Evolutionary conservation across 2,797 vertebrate genomes (phyloP), one percentile per base, ranked within the genome.

Genomic region (Anolis apletophallus): DNA sequence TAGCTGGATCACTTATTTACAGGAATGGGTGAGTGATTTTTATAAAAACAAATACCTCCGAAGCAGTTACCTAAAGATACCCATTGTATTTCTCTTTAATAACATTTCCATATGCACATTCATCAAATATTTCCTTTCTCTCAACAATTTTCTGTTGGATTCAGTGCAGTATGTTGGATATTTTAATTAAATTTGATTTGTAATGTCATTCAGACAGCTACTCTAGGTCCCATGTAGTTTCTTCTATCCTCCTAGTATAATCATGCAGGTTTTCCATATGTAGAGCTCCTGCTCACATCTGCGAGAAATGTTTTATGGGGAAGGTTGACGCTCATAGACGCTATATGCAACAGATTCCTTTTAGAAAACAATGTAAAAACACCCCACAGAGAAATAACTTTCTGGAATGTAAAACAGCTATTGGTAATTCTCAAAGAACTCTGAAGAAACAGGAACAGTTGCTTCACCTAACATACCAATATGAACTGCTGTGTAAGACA

Each of bases 161-260:
- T 82, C 57, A 83, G 36, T 61, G 55, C 73, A 83, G 50, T 36
- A 78, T 36, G 81, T 59, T 83, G 57, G 67, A 46, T 59, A n/a
- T 83, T 83, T 87, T 87, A 83, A 83, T 83, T 82, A 87, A 83
- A 87, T 87, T 71, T 83, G 64, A 87, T 83, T 72, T 87, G 64
- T 83, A 77, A 12, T 87, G 86, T 52, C 64, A 83, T 83, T 74
- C 69, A 59, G 64, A 12, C 69, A 26, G 13, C 73, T 64, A 29
- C 64, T 76, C 64, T 59, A 77, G 71, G 64, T 50, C 67, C 32
- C 85, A 87, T 68, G 80, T 64, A 78, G 86, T 71, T 83, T 72
- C 80, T 78, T 77, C 21, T 83, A 29, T 32, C 16, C 40, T 59
- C 54, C 52, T 61, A 83, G 68, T 59, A 71, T 72, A 69, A 71